A percentile compares a stretch with the other conserved stretches of the same genome.
Conservation (phyloP, 2,888 invertebrate genomes). For the Leptopilina drosophilae region DNA sequence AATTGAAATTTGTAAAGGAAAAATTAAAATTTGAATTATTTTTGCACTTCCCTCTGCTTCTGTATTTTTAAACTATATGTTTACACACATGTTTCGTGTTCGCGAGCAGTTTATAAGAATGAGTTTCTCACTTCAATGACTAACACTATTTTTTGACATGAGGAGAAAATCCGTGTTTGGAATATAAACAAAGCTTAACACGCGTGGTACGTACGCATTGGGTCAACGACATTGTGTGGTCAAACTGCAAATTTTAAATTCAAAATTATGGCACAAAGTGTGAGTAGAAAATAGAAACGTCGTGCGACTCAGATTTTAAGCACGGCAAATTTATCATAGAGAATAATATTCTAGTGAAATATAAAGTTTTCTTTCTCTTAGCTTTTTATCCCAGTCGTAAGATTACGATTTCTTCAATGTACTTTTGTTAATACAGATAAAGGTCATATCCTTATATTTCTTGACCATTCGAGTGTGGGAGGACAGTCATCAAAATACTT, state of each 20-base stretch:
- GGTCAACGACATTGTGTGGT: neutral
- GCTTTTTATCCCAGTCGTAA: neutral
- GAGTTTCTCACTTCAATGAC: neutral
- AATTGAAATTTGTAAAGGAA: no score
- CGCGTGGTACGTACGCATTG: neutral
- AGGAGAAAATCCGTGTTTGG: constrained; percentile 13
- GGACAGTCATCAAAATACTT: constrained; percentile 23
- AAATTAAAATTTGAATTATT: no score
- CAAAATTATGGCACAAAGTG: neutral
- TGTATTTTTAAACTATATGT: no score
- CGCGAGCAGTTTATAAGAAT: no score
- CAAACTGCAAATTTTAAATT: constrained; percentile 8
- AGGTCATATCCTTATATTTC: constrained; percentile 33
- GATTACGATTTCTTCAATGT: constrained; percentile 24
- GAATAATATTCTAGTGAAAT: neutral
- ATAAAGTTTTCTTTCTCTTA: neutral
- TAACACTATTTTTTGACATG: neutral
- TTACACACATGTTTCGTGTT: no score
- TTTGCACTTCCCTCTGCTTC: no score
- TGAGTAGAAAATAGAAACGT: neutral
- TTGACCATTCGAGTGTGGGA: constrained; percentile 1
- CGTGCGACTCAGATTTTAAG: neutral
- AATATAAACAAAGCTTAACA: constrained; percentile 3
- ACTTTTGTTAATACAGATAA: constrained; percentile 6
- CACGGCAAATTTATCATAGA: constrained; percentile 5